phyloP scores from a whole-genome alignment of 2,113 vertebrate species.

The Psittacula cyanocephala region DNA sequence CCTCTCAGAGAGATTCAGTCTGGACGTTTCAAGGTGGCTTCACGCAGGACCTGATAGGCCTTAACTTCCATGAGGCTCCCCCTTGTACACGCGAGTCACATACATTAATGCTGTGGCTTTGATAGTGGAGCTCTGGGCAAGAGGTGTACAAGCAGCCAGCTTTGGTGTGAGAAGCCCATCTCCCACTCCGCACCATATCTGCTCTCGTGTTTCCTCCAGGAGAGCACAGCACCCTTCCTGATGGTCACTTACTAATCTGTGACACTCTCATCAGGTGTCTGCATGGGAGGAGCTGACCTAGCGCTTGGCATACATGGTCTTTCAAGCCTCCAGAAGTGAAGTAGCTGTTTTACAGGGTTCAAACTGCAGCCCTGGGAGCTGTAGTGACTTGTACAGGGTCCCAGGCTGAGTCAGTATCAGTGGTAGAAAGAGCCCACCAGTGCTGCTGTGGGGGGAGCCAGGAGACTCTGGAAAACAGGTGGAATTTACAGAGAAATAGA shows the following conservation, averaged over 20 bases:
- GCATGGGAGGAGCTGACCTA: neutral
- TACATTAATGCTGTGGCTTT: neutral
- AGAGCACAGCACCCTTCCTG: neutral
- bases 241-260: neutral
- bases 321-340: neutral
- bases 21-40: neutral
- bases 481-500: neutral
- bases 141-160: neutral
- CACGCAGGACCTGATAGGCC: neutral
- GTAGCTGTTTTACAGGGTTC: slow-evolving; percentile 12
- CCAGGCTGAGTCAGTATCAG: neutral
- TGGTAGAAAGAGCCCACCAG: neutral
- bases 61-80: neutral
- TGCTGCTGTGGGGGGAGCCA: neutral
- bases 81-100: neutral
- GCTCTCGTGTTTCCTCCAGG: neutral
- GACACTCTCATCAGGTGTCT: neutral
- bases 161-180: neutral
- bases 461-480: neutral
- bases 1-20: neutral
- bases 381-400: neutral
- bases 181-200: neutral
- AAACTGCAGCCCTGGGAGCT: slow-evolving; percentile 4
- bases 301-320: neutral
- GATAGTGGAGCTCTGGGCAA: neutral